Evolutionary conservation across 2,888 invertebrate genomes (phyloP).

Genomic region (Pandemis corylana): DNA sequence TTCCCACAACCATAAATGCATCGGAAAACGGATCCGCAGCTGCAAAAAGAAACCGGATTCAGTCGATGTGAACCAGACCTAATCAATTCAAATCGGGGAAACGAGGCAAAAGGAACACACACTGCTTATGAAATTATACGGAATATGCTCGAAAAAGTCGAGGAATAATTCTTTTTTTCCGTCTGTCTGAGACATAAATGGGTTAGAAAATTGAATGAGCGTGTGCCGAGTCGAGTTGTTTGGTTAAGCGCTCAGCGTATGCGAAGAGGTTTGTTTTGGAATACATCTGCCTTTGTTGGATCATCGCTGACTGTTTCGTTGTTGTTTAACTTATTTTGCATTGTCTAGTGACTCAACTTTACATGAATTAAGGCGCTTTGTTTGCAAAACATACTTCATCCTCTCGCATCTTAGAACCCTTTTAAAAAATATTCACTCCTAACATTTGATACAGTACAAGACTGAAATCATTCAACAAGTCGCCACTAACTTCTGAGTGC

Average conservation of each 20-base stretch:
- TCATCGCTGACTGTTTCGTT: slow-evolving; percentile 55
- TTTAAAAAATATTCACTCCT: neutral
- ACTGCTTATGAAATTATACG: slow-evolving; percentile 83
- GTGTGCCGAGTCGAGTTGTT: slow-evolving; percentile 69
- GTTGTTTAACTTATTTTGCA: slow-evolving; percentile 44
- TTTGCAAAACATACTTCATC: slow-evolving; percentile 38
- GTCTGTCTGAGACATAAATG: slow-evolving; percentile 82
- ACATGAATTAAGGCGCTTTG: slow-evolving; percentile 39
- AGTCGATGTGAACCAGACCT: slow-evolving; percentile 77
- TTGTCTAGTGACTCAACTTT: slow-evolving; percentile 39
- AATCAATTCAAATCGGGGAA: slow-evolving; percentile 83
- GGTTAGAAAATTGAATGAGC: slow-evolving; percentile 85
- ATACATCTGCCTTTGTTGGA: slow-evolving; percentile 68
- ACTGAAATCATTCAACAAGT: slow-evolving; percentile 42
- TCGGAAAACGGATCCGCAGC: slow-evolving; percentile 58
- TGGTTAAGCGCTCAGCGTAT: slow-evolving; percentile 75
- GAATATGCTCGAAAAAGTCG: slow-evolving; percentile 71
- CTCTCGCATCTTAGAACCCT: slow-evolving; percentile 5
- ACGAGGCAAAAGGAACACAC: slow-evolving; percentile 77
- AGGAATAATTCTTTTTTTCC: slow-evolving; percentile 62
- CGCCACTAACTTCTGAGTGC: slow-evolving; percentile 42
- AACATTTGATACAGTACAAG: slow-evolving; percentile 35
- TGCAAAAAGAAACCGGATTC: slow-evolving; percentile 64
- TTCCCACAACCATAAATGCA: slow-evolving; percentile 57
- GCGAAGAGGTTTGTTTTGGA: slow-evolving; percentile 54